Conservation (phyloP, 2,113 vertebrate genomes). For the Phodopus roborovskii region DNA sequence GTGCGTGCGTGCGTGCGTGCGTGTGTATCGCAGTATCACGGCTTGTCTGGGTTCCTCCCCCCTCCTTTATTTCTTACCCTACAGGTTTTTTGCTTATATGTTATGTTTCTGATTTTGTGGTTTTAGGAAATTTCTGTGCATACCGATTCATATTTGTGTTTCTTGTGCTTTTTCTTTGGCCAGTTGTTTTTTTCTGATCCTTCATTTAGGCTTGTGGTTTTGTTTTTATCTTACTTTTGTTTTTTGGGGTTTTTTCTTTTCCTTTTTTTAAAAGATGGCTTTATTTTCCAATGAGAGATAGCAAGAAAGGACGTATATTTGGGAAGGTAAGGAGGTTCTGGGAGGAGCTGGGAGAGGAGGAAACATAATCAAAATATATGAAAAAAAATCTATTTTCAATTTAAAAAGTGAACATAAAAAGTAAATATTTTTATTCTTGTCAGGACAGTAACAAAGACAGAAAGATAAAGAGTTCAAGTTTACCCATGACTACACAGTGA, state of each 20-base stretch:
- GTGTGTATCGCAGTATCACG: not conserved
- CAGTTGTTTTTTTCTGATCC: not conserved
- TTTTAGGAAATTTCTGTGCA: not conserved
- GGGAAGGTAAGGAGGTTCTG: not conserved
- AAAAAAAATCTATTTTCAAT: not conserved
- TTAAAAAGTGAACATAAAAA: not conserved
- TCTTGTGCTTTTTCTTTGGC: not conserved
- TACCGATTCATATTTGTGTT: not conserved
- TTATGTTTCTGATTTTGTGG: not conserved
- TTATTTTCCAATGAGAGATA: not conserved
- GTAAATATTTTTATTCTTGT: not conserved
- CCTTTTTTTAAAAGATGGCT: not conserved
- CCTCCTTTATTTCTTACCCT: not conserved
- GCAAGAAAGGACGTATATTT: not conserved
- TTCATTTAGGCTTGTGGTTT: not conserved
- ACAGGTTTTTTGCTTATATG: not conserved
- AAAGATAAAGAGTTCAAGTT: not conserved
- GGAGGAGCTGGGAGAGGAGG: not conserved
- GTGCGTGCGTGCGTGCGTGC: not conserved
- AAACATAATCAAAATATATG: not conserved
- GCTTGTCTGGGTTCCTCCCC: not conserved
- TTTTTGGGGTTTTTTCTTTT: not conserved
- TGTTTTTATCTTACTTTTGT: not conserved
- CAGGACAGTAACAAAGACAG: not conserved
- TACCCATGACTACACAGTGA: not conserved